Conservation (phyloP, 2,113 vertebrate species). For the Pampusana beccarii region DNA sequence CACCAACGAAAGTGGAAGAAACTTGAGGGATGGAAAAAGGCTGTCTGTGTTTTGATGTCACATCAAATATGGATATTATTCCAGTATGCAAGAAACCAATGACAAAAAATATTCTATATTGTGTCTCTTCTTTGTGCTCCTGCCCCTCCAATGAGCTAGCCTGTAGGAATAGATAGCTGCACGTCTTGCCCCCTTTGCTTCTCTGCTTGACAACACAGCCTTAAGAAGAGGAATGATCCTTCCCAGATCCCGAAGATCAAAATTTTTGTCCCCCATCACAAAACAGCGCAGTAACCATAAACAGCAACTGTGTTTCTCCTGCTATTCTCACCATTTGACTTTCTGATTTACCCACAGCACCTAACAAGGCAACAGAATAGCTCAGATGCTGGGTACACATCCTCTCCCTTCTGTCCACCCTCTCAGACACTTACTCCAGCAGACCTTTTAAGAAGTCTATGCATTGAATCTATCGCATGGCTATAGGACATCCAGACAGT, state of each 20-base stretch:
- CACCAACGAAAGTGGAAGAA: not conserved
- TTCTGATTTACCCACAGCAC: not conserved
- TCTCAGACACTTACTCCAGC: not conserved
- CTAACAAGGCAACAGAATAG: not conserved
- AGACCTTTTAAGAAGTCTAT: not conserved
- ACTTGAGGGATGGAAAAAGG: not conserved
- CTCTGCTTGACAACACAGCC: not conserved
- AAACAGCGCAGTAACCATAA: not conserved
- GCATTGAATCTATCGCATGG: not conserved
- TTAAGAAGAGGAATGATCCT: not conserved
- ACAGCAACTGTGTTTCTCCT: not conserved
- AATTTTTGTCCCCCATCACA: not conserved
- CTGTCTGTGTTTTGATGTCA: not conserved
- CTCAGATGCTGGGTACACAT: too few relatives aligned
- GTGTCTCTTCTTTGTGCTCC: not conserved
- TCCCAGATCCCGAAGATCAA: not conserved
- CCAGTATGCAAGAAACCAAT: not conserved
- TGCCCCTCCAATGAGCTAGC: not conserved
- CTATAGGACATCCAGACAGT: not conserved
- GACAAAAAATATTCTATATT: not conserved
- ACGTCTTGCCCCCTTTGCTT: not conserved
- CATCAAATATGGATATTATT: not conserved
- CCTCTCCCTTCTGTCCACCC: not conserved
- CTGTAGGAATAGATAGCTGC: not conserved
- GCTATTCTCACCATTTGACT: not conserved